Conservation (phyloP, 2,797 vertebrate species). For the Melanotaenia pygmaea region DNA sequence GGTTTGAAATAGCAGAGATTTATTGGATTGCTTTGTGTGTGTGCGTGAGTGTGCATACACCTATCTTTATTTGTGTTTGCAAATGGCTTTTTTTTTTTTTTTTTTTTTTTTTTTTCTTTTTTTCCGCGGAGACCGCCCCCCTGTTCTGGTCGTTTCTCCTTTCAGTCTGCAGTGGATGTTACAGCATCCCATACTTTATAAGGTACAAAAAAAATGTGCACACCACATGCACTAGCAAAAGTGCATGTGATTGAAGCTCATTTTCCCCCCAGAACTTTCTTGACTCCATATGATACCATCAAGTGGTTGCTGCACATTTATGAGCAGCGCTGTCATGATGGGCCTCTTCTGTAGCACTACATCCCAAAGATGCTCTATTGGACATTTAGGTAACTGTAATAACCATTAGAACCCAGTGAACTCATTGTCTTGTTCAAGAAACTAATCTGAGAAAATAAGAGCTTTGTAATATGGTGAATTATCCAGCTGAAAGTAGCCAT, state of each 20-base stretch:
- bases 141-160: constrained; percentile 6
- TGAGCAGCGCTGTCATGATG: neutral
- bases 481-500: neutral
- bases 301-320: neutral
- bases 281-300: neutral
- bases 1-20: constrained; percentile 66
- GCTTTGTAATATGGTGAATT: constrained; percentile 1
- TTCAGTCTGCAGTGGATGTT: neutral
- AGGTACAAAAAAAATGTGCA: constrained; percentile 7
- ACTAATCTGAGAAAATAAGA: constrained; percentile 5
- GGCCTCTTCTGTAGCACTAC: neutral
- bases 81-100: constrained; percentile 39
- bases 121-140: constrained; percentile 29
- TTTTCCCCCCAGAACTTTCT: neutral
- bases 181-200: constrained; percentile 10
- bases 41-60: constrained; percentile 4
- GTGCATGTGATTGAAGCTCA: no score
- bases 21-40: constrained; percentile 47
- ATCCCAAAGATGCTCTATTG: neutral
- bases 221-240: neutral
- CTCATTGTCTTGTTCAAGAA: neutral
- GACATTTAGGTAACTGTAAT: neutral
- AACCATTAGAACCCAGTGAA: neutral
- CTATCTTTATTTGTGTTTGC: constrained; percentile 25
- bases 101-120: no score